Evolutionary conservation across 2,797 vertebrate genomes (phyloP).

Genomic region (Enteromius radiatus): DNA sequence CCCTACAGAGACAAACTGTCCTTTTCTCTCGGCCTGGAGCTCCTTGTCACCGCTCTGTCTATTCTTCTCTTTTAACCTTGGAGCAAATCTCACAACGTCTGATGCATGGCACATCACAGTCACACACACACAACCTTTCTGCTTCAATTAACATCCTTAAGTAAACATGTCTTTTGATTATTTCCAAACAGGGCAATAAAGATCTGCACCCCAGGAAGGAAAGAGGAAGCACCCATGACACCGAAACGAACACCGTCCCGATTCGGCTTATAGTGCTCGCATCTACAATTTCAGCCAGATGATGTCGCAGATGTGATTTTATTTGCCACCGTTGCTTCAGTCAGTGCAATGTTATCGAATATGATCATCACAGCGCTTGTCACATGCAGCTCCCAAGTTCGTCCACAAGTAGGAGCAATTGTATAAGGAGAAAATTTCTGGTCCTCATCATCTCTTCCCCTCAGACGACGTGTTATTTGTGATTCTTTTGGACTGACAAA

Average conservation of each 20-base stretch:
- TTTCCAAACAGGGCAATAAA: conserved; percentile 81
- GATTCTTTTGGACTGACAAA: conserved; percentile 43
- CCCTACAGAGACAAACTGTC: conserved; percentile 61
- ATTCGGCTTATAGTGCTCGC: conserved; percentile 84
- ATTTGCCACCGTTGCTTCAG: background rate
- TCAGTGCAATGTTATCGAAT: background rate
- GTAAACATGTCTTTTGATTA: conserved; percentile 32
- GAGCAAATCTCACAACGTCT: conserved; percentile 13
- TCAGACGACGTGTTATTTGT: background rate
- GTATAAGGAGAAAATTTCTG: conserved; percentile 75
- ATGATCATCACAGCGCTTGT: background rate
- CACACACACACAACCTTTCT: background rate
- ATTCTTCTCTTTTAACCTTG: background rate
- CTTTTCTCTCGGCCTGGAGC: conserved; percentile 28
- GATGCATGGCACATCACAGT: background rate
- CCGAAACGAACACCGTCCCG: conserved; percentile 91
- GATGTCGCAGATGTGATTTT: background rate
- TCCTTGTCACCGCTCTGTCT: conserved; percentile 6
- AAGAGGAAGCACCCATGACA: conserved; percentile 90
- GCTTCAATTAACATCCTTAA: background rate
- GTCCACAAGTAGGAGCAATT: conserved; percentile 85
- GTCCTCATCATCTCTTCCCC: background rate
- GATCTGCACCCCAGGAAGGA: conserved; percentile 95
- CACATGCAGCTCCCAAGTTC: conserved; percentile 67
- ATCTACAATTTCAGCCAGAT: background rate